These are phyloP conservation scores for Piaya cayana DNA, from an alignment of 2,113 vertebrate species.

Conservation along the genomic window DNA sequence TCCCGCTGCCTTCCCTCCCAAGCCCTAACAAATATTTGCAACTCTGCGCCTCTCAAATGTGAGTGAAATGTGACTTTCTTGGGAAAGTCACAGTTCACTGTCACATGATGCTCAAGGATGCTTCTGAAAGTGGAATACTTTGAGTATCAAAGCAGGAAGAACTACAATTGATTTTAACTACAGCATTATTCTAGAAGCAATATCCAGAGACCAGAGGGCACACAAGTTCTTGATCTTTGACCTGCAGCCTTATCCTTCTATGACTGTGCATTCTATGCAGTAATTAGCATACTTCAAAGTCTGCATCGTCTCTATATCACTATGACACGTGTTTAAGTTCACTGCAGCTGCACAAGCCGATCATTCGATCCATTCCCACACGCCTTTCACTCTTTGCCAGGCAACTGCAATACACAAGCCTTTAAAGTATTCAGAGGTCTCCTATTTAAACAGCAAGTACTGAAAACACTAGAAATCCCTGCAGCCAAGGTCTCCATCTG, in stretches of 20 bases:
- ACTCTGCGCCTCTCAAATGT: not conserved
- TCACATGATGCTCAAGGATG: not conserved
- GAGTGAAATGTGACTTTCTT: not conserved
- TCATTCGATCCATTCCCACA: not conserved
- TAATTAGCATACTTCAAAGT: not conserved
- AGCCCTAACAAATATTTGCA: not conserved
- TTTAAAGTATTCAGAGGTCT: not conserved
- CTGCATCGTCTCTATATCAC: not conserved
- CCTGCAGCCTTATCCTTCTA: not conserved
- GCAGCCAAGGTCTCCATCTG: not conserved
- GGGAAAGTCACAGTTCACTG: not conserved
- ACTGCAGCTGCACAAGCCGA: not conserved
- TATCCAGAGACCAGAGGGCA: not conserved
- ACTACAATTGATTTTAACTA: not conserved
- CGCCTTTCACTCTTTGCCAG: conserved; percentile 17
- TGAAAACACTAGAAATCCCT: conserved; percentile 1
- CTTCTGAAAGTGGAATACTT: not conserved
- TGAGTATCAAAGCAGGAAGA: not conserved
- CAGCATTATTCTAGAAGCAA: not conserved
- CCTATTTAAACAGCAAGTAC: not conserved
- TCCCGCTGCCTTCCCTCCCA: not conserved
- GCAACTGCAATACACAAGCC: not conserved
- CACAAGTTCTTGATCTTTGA: not conserved
- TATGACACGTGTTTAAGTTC: not conserved
- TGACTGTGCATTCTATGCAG: not conserved